These are phyloP conservation scores for Geococcyx californianus DNA, from an alignment of 2,113 vertebrate species.

Conservation along the genomic window DNA sequence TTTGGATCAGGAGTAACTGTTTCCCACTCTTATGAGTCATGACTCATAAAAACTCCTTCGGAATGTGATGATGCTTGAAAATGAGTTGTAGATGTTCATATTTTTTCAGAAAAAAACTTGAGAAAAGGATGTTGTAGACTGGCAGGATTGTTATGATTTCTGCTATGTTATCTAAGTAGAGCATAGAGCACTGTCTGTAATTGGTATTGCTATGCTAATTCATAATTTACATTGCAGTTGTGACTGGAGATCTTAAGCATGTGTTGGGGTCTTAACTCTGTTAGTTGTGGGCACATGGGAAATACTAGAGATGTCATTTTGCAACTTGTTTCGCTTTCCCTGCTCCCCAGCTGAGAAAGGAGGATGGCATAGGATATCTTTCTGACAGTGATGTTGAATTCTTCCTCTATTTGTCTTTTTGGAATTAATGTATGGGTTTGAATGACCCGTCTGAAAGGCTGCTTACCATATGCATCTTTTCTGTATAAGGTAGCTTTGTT, in stretches of 20 bases:
- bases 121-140: neutral
- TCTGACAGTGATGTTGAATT: neutral
- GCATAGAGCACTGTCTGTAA: neutral
- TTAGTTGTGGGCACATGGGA: neutral
- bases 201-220: neutral
- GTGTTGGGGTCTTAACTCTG: fast-evolving
- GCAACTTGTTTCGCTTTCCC: neutral
- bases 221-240: neutral
- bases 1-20: neutral
- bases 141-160: neutral
- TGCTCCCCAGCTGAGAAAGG: neutral
- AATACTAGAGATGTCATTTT: neutral
- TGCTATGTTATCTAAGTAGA: neutral
- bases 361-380: neutral
- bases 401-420: neutral
- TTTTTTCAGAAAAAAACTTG: neutral
- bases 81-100: neutral
- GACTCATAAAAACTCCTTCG: neutral
- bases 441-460: neutral
- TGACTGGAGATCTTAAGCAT: neutral
- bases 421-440: neutral
- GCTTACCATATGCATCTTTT: neutral
- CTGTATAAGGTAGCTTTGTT: neutral
- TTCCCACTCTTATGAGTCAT: conserved; percentile 40
- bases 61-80: neutral